These are phyloP conservation scores for Phymorhynchus buccinoides DNA, from an alignment of 1,140 invertebrate species.

Conservation along the genomic window DNA sequence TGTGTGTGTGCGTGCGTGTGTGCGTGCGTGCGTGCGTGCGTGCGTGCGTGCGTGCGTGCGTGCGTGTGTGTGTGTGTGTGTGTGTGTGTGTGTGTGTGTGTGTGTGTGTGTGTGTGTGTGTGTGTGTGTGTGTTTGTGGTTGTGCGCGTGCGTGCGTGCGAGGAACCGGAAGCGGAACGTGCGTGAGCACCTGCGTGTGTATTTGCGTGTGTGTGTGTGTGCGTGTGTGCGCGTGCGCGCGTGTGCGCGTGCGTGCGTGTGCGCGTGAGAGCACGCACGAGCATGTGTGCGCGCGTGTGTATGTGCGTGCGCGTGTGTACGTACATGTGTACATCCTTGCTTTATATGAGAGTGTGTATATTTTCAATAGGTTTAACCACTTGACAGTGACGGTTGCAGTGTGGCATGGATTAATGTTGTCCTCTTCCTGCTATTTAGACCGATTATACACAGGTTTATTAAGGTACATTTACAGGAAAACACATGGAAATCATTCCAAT, in stretches of 20 bases:
- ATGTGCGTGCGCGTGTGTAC: not conserved
- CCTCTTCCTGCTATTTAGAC: no score
- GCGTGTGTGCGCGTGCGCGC: not conserved
- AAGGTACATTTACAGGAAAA: no score
- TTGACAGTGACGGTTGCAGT: no score
- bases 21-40: conserved; percentile 15
- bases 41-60: not conserved
- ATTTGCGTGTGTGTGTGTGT: not conserved
- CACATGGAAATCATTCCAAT: no score
- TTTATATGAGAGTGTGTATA: no score
- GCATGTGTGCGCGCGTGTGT: not conserved
- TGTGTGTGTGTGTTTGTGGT: not conserved
- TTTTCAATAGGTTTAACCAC: no score
- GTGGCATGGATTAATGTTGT: no score
- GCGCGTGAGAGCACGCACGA: not conserved
- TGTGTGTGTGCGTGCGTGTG: conserved; percentile 7
- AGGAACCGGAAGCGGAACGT: no score
- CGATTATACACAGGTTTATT: no score
- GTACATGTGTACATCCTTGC: no score
- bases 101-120: conserved; percentile 16
- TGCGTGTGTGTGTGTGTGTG: not conserved
- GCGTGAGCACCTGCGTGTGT: no score
- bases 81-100: conserved; percentile 27
- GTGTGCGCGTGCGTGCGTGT: not conserved
- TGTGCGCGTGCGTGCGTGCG: not conserved